A percentile compares a stretch with the other conserved stretches of the same genome.
These are phyloP conservation scores for Cuniculus paca DNA, from an alignment of 2,797 vertebrate genomes.

Conservation along the genomic window DNA sequence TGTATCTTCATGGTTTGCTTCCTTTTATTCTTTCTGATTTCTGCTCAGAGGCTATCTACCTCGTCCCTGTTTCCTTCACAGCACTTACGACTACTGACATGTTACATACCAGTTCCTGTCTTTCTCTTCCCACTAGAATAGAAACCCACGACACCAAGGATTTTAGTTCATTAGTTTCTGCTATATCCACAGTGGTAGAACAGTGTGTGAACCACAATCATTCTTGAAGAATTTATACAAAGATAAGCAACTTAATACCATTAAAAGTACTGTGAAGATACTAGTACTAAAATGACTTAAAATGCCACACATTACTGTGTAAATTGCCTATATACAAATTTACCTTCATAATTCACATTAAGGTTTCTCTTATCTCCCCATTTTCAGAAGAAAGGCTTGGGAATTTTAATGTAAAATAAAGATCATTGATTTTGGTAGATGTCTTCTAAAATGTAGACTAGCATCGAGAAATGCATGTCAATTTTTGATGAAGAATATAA, in stretches of 20 bases:
- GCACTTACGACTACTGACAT: not conserved
- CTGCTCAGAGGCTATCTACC: not conserved
- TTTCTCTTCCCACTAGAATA: not conserved
- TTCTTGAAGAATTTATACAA: not conserved
- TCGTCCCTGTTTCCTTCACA: not conserved
- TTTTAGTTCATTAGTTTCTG: not conserved
- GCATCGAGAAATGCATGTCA: not conserved
- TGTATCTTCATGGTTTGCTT: not conserved
- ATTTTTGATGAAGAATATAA: not conserved
- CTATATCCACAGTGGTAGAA: not conserved
- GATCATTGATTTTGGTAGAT: constrained; percentile 6
- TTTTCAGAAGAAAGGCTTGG: not conserved
- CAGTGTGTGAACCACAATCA: not conserved
- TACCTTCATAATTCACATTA: not conserved
- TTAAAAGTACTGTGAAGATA: not conserved
- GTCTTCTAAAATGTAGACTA: not conserved
- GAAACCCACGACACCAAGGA: not conserved
- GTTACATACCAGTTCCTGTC: not conserved
- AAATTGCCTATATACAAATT: constrained; percentile 6
- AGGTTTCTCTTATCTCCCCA: constrained; percentile 1
- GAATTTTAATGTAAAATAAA: constrained; percentile 48
- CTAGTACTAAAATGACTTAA: constrained; percentile 5
- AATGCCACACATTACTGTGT: not conserved
- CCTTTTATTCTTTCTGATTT: not conserved
- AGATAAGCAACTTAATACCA: not conserved